phyloP scores from a whole-genome alignment of 2,888 invertebrate species.

The Caenorhabditis plicata region DNA sequence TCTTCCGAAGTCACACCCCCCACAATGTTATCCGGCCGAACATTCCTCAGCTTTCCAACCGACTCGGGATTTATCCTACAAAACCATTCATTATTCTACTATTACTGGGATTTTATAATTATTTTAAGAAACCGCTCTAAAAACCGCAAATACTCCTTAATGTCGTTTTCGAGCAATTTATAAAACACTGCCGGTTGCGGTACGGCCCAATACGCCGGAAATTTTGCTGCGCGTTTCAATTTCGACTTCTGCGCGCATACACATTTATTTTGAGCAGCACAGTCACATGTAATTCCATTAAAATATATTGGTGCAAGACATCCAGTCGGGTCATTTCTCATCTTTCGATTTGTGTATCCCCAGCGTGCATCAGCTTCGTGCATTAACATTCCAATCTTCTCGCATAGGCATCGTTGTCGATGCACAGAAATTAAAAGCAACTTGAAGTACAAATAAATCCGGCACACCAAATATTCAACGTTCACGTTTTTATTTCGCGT shows the following conservation, averaged over 20 bases:
- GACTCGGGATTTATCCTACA: too few species aligned
- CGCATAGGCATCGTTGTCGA: conserved; percentile 25
- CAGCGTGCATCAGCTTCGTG: conserved; percentile 33
- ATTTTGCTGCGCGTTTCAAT: conserved; percentile 8
- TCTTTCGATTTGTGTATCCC: conserved; percentile 27
- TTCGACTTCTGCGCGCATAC: background rate
- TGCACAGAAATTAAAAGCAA: conserved; percentile 22
- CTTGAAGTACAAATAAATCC: conserved; percentile 42
- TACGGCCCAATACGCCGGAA: conserved; percentile 34
- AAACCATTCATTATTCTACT: too few species aligned
- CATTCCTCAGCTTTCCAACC: too few species aligned
- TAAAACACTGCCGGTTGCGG: conserved; percentile 44
- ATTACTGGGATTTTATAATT: too few species aligned
- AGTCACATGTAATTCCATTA: conserved; percentile 1
- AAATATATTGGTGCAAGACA: conserved; percentile 31
- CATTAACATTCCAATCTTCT: conserved; percentile 24
- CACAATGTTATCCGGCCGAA: too few species aligned
- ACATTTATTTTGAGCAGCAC: background rate
- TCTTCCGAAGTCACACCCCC: too few species aligned
- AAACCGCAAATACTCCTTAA: conserved; percentile 32
- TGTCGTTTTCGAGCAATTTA: conserved; percentile 20
- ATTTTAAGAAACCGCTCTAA: conserved; percentile 20
- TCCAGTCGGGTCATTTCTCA: conserved; percentile 31
- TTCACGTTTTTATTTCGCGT: background rate
- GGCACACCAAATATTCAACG: conserved; percentile 25